Evolutionary conservation across 2,113 vertebrate genomes (phyloP).

Genomic region (Pandion haliaetus): DNA sequence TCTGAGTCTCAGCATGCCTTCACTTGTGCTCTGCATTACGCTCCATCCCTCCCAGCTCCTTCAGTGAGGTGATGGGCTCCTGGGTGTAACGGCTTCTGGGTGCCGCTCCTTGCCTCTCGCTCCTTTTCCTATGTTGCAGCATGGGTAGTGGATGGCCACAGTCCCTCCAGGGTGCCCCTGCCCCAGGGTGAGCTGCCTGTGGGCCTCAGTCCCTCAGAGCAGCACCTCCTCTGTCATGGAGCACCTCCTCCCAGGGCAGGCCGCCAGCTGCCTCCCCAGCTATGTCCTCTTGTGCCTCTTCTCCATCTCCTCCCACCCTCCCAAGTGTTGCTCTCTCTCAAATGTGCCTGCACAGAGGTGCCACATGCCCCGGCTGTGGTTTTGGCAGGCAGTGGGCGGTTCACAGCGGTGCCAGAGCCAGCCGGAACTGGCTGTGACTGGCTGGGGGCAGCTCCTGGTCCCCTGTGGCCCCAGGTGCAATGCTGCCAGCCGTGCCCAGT

Average conservation of each 20-base stretch:
- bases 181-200: fast-evolving
- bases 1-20: neutral
- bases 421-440: fast-evolving
- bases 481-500: fast-evolving
- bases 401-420: neutral
- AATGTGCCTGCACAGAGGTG: neutral
- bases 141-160: fast-evolving
- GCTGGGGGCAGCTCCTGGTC: neutral
- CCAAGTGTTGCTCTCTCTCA: neutral
- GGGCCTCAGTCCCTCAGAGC: no score
- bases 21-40: fast-evolving
- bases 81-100: fast-evolving
- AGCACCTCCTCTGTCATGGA: fast-evolving
- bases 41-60: neutral
- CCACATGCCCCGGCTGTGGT: fast-evolving
- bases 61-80: fast-evolving
- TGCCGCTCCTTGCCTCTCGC: neutral
- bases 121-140: neutral
- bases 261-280: fast-evolving
- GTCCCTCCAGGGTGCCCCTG: neutral
- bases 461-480: fast-evolving
- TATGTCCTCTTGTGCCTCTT: neutral
- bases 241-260: fast-evolving
- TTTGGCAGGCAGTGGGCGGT: no score
- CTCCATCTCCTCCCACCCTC: neutral